Base-by-base conservation (phyloP, 2,113 vertebrate genomes). In the Tragelaphus imberbis region DNA sequence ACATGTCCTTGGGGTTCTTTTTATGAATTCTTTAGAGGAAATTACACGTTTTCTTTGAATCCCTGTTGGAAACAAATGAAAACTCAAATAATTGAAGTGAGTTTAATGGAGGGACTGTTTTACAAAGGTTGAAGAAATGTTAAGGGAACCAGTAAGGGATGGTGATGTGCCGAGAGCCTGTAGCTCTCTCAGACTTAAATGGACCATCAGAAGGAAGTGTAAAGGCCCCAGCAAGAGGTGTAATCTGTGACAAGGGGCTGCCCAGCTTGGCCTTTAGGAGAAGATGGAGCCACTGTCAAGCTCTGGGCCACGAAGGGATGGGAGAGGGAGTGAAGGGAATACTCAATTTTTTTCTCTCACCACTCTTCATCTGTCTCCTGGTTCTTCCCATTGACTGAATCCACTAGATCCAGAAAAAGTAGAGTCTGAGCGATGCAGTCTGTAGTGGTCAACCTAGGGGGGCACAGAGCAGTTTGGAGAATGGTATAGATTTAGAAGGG, bases 11-110 rank as follows among this genome's bases (percentile, higher is more conserved):
- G 21, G 7, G 3, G 81, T 79, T 95, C 17, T 86, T 56, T 75
- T 10, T 91, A 56, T 91, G 23, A 95, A 84, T 94, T 91, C 30
- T 95, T 88, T 63, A 90, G 59, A 58, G 33, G 28, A 65, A 94
- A 97, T 55, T 87, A 82, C 2, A 93, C 1, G 5, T 94, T 97
- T 94, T 21, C 30, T 93, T 95, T 95, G 63, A 82, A 44, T 95
- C 30, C 7, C 30, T 84, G 2, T 63, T 80, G 75, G 90, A 92
- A 92, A 94, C n/a, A 91, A 90, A 89, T 93, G 82, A 40, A 97
- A 84, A 82, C 27, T 95, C 63, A 97, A 79, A 75, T 97, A 84
- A 71, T 16, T 88, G 59, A 86, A 91, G 36, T 89, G 33, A 84
- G 33, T 95, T 95, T 96, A 95, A 80, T 68, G 28, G 95, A 92